A percentile compares a stretch with the other conserved stretches of the same genome.
Evolutionary conservation across 2,888 invertebrate species (phyloP).

Genomic region (Zhuqinia jingwanae): DNA sequence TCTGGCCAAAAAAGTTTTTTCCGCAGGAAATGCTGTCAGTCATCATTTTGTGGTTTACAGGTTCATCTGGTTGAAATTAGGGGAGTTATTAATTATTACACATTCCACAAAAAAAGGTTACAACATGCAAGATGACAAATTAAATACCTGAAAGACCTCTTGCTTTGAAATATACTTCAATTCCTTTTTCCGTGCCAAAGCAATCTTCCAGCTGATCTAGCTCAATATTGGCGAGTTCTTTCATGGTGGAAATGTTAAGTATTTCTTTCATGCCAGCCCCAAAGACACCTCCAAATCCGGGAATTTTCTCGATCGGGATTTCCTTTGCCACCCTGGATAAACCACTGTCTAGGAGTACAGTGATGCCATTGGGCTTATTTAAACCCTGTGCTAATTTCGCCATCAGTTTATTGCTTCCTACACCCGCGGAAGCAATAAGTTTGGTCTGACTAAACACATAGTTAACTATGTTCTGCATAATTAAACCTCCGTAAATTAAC

Average conservation of each 20-base stretch:
- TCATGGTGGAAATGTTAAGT: conserved; percentile 9
- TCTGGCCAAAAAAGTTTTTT: conserved; percentile 36
- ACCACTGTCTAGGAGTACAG: conserved; percentile 9
- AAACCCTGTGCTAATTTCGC: conserved; percentile 47
- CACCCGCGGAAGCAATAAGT: conserved; percentile 35
- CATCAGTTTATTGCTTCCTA: conserved; percentile 52
- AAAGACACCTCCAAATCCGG: conserved; percentile 40
- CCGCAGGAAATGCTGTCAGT: conserved; percentile 32
- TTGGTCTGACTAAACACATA: conserved; percentile 33
- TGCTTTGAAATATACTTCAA: neutral
- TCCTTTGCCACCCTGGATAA: conserved; percentile 4
- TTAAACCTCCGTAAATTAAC: conserved; percentile 25
- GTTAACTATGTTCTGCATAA: conserved; percentile 51
- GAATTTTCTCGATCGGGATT: conserved; percentile 19
- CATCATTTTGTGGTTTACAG: conserved; percentile 36
- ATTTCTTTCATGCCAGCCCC: neutral
- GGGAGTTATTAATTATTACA: too few species aligned
- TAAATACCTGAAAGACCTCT: too few species aligned
- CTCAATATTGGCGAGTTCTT: neutral
- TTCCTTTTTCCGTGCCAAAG: neutral
- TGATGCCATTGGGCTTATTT: conserved; percentile 60
- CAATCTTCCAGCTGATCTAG: neutral
- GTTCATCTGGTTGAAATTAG: conserved; percentile 37
- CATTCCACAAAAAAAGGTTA: too few species aligned
- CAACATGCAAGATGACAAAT: too few species aligned